phyloP scores from a whole-genome alignment of 1,140 invertebrate genomes.

The Panulirus ornatus region DNA sequence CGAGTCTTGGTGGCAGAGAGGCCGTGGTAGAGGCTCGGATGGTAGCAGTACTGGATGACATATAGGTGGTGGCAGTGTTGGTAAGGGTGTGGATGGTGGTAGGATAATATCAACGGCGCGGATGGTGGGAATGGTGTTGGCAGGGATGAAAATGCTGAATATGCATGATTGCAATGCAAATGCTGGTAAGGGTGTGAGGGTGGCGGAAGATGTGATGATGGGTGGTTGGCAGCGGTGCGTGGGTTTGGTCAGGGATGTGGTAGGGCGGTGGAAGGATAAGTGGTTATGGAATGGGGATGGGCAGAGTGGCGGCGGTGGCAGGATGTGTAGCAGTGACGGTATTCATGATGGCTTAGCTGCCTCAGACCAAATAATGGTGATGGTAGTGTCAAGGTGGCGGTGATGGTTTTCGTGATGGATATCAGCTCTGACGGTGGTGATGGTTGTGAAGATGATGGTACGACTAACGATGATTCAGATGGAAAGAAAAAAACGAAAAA shows the following conservation, averaged over 20 bases:
- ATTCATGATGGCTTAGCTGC: too few species aligned
- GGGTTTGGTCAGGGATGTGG: neutral
- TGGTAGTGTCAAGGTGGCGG: neutral
- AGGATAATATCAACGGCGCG: too few species aligned
- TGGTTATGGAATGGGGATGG: neutral
- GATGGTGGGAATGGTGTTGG: too few species aligned
- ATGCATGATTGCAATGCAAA: too few species aligned
- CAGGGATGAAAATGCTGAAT: too few species aligned
- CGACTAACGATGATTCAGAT: neutral
- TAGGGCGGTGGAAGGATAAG: neutral
- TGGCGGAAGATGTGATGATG: neutral
- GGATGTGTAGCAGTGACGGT: neutral
- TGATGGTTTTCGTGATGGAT: neutral
- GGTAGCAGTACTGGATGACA: too few species aligned
- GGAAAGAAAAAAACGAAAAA: neutral
- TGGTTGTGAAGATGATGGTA: neutral
- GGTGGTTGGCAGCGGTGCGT: neutral
- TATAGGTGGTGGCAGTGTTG: neutral
- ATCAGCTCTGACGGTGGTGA: neutral
- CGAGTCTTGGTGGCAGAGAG: too few species aligned
- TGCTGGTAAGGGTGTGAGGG: neutral
- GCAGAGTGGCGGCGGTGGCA: too few species aligned
- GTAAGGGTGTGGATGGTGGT: too few species aligned
- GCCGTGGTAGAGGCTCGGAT: too few species aligned
- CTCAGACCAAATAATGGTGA: neutral